Conservation (phyloP, 2,888 invertebrate genomes). For the Octonoba sinensis region DNA sequence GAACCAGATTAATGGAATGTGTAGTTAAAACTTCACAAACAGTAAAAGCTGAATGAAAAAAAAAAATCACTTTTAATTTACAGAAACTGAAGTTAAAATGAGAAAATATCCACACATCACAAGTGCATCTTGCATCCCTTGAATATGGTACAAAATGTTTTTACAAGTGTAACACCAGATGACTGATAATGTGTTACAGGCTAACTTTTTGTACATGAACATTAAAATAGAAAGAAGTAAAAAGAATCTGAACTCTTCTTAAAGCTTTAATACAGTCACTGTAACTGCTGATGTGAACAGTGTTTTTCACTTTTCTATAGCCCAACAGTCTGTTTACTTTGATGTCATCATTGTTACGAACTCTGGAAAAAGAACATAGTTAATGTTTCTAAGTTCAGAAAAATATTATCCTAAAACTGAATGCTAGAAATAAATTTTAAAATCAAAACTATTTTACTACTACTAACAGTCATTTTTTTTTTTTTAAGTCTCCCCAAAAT, state of each 20-base stretch:
- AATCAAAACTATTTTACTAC: too few species aligned
- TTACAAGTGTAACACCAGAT: constrained; percentile 53
- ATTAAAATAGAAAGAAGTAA: constrained; percentile 59
- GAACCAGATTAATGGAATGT: constrained; percentile 46
- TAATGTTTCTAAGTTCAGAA: too few species aligned
- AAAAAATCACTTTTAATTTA: constrained; percentile 18
- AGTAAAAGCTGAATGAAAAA: constrained; percentile 40
- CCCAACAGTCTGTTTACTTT: constrained; percentile 63
- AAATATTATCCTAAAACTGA: too few species aligned
- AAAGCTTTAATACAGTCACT: constrained; percentile 49
- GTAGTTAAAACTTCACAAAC: constrained; percentile 49
- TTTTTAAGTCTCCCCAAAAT: too few species aligned
- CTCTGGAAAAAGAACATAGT: constrained; percentile 60
- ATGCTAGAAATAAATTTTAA: too few species aligned
- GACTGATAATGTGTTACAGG: constrained; percentile 45
- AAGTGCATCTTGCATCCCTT: constrained; percentile 56
- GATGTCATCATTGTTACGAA: constrained; percentile 68
- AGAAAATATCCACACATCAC: constrained; percentile 26
- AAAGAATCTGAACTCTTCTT: constrained; percentile 56
- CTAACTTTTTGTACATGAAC: constrained; percentile 51
- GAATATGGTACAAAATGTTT: constrained; percentile 61
- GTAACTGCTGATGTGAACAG: constrained; percentile 26
- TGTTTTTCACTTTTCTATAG: constrained; percentile 22
- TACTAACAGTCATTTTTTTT: too few species aligned
- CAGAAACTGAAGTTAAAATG: constrained; percentile 24